Percentiles rank a stretch among this genome's conserved stretches.
Conservation (phyloP, 1,140 invertebrate genomes). For the Hypsibius dujardini region DNA sequence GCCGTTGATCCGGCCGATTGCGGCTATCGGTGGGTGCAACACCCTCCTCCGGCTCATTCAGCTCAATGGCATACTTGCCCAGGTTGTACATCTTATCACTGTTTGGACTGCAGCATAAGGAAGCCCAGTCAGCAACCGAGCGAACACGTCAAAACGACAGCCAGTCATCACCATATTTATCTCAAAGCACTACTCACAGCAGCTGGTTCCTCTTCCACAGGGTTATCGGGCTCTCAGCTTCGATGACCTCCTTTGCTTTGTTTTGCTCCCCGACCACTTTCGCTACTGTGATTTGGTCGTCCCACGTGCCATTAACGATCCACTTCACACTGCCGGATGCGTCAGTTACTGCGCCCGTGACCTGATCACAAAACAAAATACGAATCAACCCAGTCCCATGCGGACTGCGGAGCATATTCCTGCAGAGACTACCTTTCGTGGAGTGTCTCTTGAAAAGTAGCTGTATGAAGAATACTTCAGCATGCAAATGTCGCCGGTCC, state of each 20-base stretch:
- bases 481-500: slow-evolving; percentile 73
- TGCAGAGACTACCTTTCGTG: slow-evolving; percentile 53
- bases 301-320: slow-evolving; percentile 85
- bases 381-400: too few species aligned
- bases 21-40: slow-evolving; percentile 88
- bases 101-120: slow-evolving; percentile 39
- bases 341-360: slow-evolving; percentile 50
- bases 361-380: slow-evolving; percentile 33
- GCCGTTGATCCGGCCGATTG: slow-evolving; percentile 76
- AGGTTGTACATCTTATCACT: slow-evolving; percentile 76
- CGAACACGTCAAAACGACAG: too few species aligned
- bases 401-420: too few species aligned
- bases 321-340: slow-evolving; percentile 44
- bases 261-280: slow-evolving; percentile 50
- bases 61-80: slow-evolving; percentile 75
- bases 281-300: slow-evolving; percentile 78
- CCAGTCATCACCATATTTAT: neutral
- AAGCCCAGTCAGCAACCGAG: too few species aligned
- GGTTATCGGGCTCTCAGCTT: slow-evolving; percentile 61
- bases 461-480: slow-evolving; percentile 92
- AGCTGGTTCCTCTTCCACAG: slow-evolving; percentile 68
- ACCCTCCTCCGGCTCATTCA: slow-evolving; percentile 80
- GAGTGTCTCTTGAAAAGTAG: slow-evolving; percentile 85
- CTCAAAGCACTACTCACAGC: slow-evolving; percentile 38
- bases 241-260: slow-evolving; percentile 61